These are phyloP conservation scores for Phyllostomus discolor DNA, from an alignment of 2,113 vertebrate genomes.

Conservation along the genomic window DNA sequence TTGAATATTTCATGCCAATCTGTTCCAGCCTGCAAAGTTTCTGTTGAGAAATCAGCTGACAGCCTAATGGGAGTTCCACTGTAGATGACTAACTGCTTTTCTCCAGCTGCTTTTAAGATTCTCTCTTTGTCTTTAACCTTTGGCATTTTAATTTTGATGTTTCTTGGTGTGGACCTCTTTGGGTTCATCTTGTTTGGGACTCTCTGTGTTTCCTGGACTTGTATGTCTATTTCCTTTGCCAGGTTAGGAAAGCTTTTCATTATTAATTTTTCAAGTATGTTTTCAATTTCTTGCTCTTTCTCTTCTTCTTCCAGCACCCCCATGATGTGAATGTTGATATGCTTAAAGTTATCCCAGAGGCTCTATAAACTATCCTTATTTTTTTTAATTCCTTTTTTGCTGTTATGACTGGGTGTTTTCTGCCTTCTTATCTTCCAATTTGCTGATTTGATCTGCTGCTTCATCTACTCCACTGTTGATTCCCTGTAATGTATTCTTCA, in stretches of 20 bases:
- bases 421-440: not conserved
- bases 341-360: too few relatives aligned
- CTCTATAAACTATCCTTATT: not conserved
- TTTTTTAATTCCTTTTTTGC: not conserved
- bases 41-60: not conserved
- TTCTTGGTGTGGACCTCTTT: not conserved
- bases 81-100: not conserved
- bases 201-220: not conserved
- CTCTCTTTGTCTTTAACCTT: not conserved
- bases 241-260: not conserved
- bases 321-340: too few relatives aligned
- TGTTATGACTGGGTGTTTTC: not conserved
- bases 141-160: not conserved
- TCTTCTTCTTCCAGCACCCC: too few relatives aligned
- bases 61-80: not conserved
- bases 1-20: not conserved
- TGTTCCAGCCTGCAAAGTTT: not conserved
- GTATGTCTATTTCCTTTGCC: not conserved
- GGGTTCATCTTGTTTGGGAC: not conserved
- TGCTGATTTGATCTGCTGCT: not conserved
- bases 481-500: not conserved
- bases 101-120: not conserved
- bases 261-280: not conserved
- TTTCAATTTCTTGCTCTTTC: too few relatives aligned
- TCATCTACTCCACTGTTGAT: not conserved